phyloP scores from a whole-genome alignment of 1,140 invertebrate species.

The Delia radicum region DNA sequence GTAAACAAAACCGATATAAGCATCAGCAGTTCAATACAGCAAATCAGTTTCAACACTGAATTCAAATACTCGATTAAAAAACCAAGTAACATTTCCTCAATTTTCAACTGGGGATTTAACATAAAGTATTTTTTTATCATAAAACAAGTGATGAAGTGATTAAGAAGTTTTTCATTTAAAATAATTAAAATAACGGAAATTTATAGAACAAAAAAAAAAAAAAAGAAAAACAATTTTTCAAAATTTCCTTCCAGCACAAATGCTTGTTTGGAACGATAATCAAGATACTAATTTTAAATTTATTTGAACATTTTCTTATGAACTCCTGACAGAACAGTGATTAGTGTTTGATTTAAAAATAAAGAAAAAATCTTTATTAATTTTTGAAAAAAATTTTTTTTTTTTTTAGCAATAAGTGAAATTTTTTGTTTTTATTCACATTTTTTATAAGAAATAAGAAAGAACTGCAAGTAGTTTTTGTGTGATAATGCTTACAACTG shows the following conservation, averaged over 20 bases:
- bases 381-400: background rate
- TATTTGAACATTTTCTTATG: slow-evolving; percentile 35
- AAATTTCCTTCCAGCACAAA: slow-evolving; percentile 30
- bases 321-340: background rate
- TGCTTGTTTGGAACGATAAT: slow-evolving; percentile 52
- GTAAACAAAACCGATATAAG: slow-evolving; percentile 21
- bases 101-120: no score
- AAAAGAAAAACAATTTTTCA: background rate
- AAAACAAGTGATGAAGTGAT: no score
- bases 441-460: background rate
- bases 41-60: slow-evolving; percentile 15
- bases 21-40: background rate
- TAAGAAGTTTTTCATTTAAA: background rate
- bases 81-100: background rate
- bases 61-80: background rate
- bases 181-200: background rate
- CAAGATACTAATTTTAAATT: slow-evolving; percentile 49
- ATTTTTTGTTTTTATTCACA: background rate
- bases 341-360: no score
- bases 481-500: slow-evolving; percentile 30
- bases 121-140: no score
- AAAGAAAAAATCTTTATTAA: background rate
- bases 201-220: background rate
- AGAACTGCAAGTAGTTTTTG: background rate
- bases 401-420: background rate